phyloP scores from a whole-genome alignment of 2,797 vertebrate genomes.

The Halcyon chelicuti region DNA sequence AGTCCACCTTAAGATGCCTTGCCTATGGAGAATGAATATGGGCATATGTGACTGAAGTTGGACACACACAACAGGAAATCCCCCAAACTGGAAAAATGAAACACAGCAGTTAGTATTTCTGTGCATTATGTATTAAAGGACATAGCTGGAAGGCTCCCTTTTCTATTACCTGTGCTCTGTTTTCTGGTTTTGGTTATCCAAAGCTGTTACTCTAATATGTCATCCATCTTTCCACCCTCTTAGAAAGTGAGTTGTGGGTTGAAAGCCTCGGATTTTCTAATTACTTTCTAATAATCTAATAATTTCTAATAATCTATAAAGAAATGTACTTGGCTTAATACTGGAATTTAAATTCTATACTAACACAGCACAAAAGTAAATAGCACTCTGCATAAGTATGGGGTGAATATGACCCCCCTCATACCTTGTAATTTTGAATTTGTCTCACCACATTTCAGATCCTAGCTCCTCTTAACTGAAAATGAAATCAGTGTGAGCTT shows the following conservation, averaged over 20 bases:
- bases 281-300: not conserved
- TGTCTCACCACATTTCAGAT: not conserved
- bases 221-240: not conserved
- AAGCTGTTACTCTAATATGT: not conserved
- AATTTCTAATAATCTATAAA: not conserved
- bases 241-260: not conserved
- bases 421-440: not conserved
- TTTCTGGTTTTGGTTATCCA: not conserved
- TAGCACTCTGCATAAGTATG: not conserved
- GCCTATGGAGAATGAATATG: not conserved
- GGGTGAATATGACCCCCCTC: not conserved
- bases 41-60: fast-evolving
- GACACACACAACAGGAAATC: not conserved
- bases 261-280: not conserved
- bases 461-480: conserved; percentile 3
- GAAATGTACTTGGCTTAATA: not conserved
- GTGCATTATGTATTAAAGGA: not conserved
- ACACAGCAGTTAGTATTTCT: not conserved
- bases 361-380: not conserved
- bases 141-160: not conserved
- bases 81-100: not conserved
- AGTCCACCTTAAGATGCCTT: not conserved
- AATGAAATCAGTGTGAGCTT: not conserved
- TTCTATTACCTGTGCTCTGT: not conserved
- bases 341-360: not conserved